These are phyloP conservation scores for Oriolus oriolus DNA, from an alignment of 2,113 vertebrate species.

Conservation along the genomic window DNA sequence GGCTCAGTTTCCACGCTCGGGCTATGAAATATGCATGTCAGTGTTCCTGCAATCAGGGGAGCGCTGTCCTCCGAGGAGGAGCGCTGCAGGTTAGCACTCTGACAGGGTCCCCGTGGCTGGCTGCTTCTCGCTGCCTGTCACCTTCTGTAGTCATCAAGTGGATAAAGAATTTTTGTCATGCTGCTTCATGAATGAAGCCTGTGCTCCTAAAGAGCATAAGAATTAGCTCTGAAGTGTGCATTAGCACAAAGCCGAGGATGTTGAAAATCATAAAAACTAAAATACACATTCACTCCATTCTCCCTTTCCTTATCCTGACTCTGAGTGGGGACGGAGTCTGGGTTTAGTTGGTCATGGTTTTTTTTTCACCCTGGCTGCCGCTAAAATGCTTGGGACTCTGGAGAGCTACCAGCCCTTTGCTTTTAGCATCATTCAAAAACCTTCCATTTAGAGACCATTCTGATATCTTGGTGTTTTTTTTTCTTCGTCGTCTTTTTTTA, in stretches of 20 bases:
- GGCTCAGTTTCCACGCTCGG: not conserved
- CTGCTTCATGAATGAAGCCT: conserved; percentile 52
- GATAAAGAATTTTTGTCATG: conserved; percentile 64
- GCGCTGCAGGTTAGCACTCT: conserved; percentile 48
- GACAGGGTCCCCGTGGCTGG: conserved; percentile 12
- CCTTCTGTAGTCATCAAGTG: conserved; percentile 57
- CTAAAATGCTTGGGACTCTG: not conserved
- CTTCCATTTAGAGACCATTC: conserved; percentile 48
- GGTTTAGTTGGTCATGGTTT: conserved; percentile 8
- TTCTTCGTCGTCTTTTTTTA: conserved; percentile 57
- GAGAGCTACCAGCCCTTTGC: conserved; percentile 17
- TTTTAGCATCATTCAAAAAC: conserved; percentile 54
- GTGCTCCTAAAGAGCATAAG: conserved; percentile 31
- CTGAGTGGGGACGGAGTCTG: not conserved
- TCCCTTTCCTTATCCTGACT: not conserved
- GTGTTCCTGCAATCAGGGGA: not conserved
- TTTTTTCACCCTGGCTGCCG: not conserved
- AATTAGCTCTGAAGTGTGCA: conserved; percentile 45
- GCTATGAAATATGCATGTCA: conserved; percentile 35
- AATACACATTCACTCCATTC: not conserved
- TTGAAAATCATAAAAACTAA: conserved; percentile 1
- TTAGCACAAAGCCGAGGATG: not conserved
- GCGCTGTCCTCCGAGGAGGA: not conserved
- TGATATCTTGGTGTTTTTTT: conserved; percentile 54
- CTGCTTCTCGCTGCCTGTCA: conserved; percentile 37